Base-by-base conservation (phyloP, 1,140 invertebrate genomes). In the Cotesia typhae region DNA sequence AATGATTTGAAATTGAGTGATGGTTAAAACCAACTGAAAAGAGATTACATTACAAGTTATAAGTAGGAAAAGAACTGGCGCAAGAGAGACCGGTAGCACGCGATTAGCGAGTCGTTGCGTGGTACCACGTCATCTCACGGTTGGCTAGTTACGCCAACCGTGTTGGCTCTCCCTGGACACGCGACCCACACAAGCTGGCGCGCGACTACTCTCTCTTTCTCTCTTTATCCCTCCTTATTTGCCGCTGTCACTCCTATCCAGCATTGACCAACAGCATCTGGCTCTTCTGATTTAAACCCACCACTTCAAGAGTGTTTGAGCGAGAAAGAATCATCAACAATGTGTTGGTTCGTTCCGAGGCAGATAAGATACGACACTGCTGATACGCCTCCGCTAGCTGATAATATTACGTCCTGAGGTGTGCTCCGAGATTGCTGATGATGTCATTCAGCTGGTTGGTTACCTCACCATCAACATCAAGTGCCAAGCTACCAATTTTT, bases 301-400 rank as follows among this genome's bases (percentile, higher is more conserved):
- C 28, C 28, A 28, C 1, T 28, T 28, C 28, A 0, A 28, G 28
- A 28, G 28, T 28, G 28, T 28, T 28, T 0, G 28, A 28, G 28
- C 28, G 28, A 28, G 28, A 67, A 52, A 67, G 53, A 72, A 10
- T 6, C 47, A 20, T 3, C 10, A 20, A n/a, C 47, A 28, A 28
- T 17, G 59, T 20, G 41, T 38, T 61, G 68, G 41, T 28, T 28
- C 28, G 7, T 47, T 9, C 41, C 41, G 78, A 84, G 80, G 80
- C 81, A 85, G 85, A 86, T 86, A 85, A 85, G 84, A 85, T 87
- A 84, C 81, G 80, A 80, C 80, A 79, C 82, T 79, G 79, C 82
- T 82, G 84, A 87, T 87, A 86, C 81, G 83, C 83, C 83, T 82
- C 81, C 80, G 80, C 75, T 28, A 28, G 37, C 76, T 69, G 36